Evolutionary conservation across 2,113 vertebrate species (phyloP).

Genomic region (Ivindomyrus marchei): DNA sequence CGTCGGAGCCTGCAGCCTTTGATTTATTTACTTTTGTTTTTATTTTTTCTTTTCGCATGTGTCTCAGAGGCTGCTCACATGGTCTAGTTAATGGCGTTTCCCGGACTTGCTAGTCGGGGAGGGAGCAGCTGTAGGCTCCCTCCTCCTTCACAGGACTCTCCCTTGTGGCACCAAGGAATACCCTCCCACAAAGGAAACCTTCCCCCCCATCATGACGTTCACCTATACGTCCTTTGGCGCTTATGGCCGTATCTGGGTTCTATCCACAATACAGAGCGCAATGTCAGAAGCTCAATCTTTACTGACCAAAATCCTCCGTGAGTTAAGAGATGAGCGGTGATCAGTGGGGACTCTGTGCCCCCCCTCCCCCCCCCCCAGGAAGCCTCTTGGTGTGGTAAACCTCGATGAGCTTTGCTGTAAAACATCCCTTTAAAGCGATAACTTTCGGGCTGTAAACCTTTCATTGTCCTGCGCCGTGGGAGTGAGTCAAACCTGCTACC

Average conservation of each 20-base stretch:
- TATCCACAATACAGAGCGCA: background rate
- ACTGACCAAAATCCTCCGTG: background rate
- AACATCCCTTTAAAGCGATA: conserved; percentile 4
- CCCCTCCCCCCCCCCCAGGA: no score
- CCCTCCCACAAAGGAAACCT: background rate
- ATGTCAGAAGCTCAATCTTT: background rate
- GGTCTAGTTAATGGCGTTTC: background rate
- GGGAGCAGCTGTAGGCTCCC: background rate
- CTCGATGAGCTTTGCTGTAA: background rate
- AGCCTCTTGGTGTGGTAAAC: background rate
- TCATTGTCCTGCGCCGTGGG: background rate
- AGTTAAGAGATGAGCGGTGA: background rate
- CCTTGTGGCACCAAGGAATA: background rate
- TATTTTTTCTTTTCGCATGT: background rate
- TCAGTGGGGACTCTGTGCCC: background rate
- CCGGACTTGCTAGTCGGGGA: background rate
- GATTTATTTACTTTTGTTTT: conserved; percentile 26
- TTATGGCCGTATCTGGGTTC: background rate
- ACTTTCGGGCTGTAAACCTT: background rate
- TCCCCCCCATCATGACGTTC: background rate
- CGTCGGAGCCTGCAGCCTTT: background rate
- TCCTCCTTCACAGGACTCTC: background rate
- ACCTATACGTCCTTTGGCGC: background rate
- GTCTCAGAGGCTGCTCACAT: background rate
- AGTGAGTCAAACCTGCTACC: background rate